Base-by-base conservation (phyloP, 2,797 vertebrate genomes). In the Uromys caudimaculatus region DNA sequence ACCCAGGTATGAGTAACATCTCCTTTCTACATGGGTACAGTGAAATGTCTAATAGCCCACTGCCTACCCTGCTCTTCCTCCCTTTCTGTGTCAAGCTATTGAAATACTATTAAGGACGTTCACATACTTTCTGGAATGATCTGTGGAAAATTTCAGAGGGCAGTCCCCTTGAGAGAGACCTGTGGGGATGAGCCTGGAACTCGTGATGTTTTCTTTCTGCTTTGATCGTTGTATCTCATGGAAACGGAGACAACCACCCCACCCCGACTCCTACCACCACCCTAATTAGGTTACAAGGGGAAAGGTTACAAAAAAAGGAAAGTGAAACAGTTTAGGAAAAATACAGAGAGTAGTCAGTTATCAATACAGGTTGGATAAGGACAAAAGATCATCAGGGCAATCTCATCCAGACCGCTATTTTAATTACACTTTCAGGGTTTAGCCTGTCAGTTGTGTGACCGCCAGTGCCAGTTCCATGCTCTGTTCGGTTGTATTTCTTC, bases 101-200 rank as follows among this genome's bases (percentile, higher is more conserved):
- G 60, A 86, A 92, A 41, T 77, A 23, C 67, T 90, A 19, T 90
- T 67, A 91, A 41, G 95, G 83, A 60, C 71, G 93, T 95, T 95
- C 76, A 85, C 93, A 92, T 56, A 76, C 50, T 76, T 95, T 94
- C 67, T 94, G 90, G 84, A 93, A 89, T 91, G 71, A 76, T 78
- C 41, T 9, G 38, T 79, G 52, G 35, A 89, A 8, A 16, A 69
- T 84, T 92, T 94, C 32, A 88, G 93, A 89, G 50, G 96, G n/a
- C 38, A 92, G 71, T 16, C 16, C 64, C 52, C 81, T 73, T 83
- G 87, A 93, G 77, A 76, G 10, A 87, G 75, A 76, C 41, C 79
- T 73, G 29, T 79, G 27, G 78, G 82, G 58, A 50, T 23, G 10
- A 96, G 50, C 60, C 41, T 1, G 13, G 81, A 62, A 54, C 56